phyloP scores from a whole-genome alignment of 2,113 vertebrate genomes.

The Furnarius figulus region DNA sequence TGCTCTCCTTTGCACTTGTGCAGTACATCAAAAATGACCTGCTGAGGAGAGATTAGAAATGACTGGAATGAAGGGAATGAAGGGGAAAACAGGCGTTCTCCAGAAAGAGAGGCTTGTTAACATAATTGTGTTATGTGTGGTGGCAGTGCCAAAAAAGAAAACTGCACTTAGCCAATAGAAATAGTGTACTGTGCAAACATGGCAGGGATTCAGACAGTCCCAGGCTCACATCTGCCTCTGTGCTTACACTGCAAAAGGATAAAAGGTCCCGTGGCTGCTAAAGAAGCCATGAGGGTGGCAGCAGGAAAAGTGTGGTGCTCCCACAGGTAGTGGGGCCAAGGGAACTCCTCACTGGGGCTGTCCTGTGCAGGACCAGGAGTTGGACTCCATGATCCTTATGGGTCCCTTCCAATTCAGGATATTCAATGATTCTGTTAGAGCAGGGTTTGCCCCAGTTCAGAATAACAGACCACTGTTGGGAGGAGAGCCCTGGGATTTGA shows the following conservation, averaged over 20 bases:
- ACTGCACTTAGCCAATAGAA: neutral
- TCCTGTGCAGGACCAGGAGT: neutral
- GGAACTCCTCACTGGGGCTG: neutral
- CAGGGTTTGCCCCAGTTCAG: neutral
- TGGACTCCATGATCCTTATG: neutral
- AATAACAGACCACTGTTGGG: neutral
- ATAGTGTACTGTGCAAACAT: neutral
- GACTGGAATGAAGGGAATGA: neutral
- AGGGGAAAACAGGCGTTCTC: neutral
- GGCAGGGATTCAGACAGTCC: neutral
- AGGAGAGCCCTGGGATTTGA: neutral
- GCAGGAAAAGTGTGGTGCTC: neutral
- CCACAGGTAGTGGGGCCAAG: neutral
- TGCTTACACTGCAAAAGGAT: neutral
- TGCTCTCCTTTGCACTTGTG: neutral
- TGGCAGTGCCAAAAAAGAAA: neutral
- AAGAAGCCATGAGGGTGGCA: neutral
- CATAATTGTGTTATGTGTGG: neutral
- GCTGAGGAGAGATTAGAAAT: neutral
- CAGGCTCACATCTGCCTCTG: neutral
- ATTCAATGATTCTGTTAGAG: neutral
- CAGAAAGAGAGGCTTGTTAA: neutral
- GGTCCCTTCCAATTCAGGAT: neutral
- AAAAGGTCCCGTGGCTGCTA: rapidly evolving
- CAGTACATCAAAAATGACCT: neutral